These are phyloP conservation scores for Cryptoblepharus egeriae DNA, from an alignment of 2,797 vertebrate species.

Conservation along the genomic window DNA sequence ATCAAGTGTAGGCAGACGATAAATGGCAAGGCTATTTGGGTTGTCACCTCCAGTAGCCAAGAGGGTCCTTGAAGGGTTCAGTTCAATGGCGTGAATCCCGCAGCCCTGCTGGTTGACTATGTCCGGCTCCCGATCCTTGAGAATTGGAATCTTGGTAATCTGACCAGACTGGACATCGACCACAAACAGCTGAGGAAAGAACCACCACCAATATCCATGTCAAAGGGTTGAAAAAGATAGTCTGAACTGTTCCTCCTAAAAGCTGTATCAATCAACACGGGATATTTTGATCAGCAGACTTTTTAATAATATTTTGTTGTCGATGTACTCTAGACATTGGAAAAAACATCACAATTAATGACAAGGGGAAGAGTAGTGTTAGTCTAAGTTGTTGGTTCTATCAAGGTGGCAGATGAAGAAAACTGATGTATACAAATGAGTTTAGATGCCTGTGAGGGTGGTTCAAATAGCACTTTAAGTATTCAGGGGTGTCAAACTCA, in stretches of 20 bases:
- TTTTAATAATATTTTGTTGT: too few relatives aligned
- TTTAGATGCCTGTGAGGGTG: too few relatives aligned
- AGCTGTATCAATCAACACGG: not conserved
- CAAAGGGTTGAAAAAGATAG: not conserved
- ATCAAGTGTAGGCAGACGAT: slow-evolving; percentile 94
- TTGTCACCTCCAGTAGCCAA: slow-evolving; percentile 98
- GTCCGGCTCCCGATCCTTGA: slow-evolving; percentile 89
- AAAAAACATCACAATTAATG: too few relatives aligned
- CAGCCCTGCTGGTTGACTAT: slow-evolving; percentile 92
- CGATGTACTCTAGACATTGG: too few relatives aligned
- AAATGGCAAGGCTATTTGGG: slow-evolving; percentile 97
- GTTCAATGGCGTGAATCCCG: slow-evolving; percentile 97
- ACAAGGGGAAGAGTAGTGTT: too few relatives aligned
- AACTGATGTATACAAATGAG: too few relatives aligned
- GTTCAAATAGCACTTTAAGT: too few relatives aligned
- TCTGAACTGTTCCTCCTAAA: not conserved
- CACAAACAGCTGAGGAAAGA: slow-evolving; percentile 88
- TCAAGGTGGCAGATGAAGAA: too few relatives aligned
- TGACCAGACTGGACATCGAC: slow-evolving; percentile 93
- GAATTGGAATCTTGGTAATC: slow-evolving; percentile 96
- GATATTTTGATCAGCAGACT: not conserved
- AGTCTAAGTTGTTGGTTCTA: too few relatives aligned
- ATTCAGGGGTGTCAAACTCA: too few relatives aligned
- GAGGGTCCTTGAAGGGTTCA: slow-evolving; percentile 92
- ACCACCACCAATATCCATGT: not conserved